Conservation (phyloP, 1,140 invertebrate genomes). For the Pogonomyrmex barbatus region DNA sequence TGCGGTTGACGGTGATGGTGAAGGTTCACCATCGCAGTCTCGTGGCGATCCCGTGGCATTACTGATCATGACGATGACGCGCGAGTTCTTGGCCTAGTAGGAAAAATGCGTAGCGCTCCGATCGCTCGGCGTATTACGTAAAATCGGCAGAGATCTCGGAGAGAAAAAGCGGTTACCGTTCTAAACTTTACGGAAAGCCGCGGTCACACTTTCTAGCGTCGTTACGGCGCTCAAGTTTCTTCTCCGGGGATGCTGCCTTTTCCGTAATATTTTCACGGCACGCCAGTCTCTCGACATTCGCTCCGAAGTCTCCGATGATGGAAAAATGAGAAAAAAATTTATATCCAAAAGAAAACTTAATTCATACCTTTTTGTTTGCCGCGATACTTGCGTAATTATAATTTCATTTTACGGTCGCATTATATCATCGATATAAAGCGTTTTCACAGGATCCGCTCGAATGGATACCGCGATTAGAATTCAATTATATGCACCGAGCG, state of each 20-base stretch:
- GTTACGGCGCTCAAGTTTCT: background rate
- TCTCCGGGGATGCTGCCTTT: background rate
- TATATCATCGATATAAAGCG: background rate
- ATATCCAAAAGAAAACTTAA: background rate
- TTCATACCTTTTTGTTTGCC: background rate
- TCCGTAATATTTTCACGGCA: background rate
- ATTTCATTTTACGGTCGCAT: background rate
- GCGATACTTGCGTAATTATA: background rate
- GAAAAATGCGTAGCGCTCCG: constrained; percentile 14
- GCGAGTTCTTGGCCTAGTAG: constrained; percentile 8
- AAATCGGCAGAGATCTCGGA: constrained; percentile 17
- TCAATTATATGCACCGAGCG: constrained; percentile 18
- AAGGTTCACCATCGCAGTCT: constrained; percentile 19
- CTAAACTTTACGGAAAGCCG: constrained; percentile 45
- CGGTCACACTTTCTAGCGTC: constrained; percentile 57
- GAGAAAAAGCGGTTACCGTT: constrained; percentile 15
- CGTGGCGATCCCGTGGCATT: constrained; percentile 25
- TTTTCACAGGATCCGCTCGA: constrained; percentile 13
- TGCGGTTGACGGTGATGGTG: constrained; percentile 36
- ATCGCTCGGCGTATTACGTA: constrained; percentile 32
- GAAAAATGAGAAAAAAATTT: background rate
- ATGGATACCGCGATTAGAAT: background rate
- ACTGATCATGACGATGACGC: background rate
- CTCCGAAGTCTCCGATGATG: background rate
- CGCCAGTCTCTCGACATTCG: background rate